Conservation (phyloP, 2,797 vertebrate species). For the Helostoma temminkii region DNA sequence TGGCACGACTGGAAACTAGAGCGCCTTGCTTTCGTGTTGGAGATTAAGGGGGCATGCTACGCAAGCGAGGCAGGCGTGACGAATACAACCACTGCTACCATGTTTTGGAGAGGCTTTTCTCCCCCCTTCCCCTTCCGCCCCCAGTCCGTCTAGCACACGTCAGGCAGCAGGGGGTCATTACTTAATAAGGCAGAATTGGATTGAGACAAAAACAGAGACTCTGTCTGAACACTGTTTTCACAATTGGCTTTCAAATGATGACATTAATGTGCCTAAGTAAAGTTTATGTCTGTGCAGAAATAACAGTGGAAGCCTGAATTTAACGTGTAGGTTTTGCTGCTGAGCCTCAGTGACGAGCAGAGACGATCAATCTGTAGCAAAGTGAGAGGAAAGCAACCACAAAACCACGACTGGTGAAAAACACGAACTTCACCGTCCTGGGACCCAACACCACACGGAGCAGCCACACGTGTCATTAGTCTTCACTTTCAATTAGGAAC, state of each 20-base stretch:
- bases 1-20: constrained; percentile 59
- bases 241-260: constrained; percentile 60
- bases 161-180: constrained; percentile 49
- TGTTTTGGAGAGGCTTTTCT: constrained; percentile 55
- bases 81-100: constrained; percentile 56
- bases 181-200: constrained; percentile 37
- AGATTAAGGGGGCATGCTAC: constrained; percentile 62
- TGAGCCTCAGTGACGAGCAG: constrained; percentile 68
- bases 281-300: constrained; percentile 64
- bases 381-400: constrained; percentile 46
- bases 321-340: constrained; percentile 42
- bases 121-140: constrained; percentile 13
- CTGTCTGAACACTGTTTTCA: constrained; percentile 58
- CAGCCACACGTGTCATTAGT: constrained; percentile 44
- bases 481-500: constrained; percentile 23
- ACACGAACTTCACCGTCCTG: constrained; percentile 37
- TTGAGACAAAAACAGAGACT: constrained; percentile 60
- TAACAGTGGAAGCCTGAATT: constrained; percentile 59
- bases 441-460: constrained; percentile 23
- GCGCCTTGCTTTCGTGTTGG: constrained; percentile 37
- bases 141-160: constrained; percentile 16
- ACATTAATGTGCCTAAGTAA: constrained; percentile 68
- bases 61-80: constrained; percentile 58
- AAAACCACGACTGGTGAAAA: constrained; percentile 41
- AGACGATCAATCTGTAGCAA: constrained; percentile 31